Evolutionary conservation across 2,888 invertebrate species (phyloP).

Genomic region (Arge pagana): DNA sequence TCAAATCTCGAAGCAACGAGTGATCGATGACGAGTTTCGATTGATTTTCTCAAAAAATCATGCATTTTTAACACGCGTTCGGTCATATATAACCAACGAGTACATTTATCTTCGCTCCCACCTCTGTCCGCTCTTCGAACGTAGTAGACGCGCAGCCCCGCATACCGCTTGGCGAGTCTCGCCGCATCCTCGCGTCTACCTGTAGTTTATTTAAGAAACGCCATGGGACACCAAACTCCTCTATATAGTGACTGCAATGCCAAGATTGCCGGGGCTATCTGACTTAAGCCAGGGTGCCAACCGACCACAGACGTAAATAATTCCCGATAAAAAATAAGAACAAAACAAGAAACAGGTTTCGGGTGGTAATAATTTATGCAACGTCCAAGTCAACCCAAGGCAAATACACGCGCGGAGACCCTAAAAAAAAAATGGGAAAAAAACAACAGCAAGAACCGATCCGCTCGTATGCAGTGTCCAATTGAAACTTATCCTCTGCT

Average conservation of each 20-base stretch:
- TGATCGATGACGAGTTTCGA: too few relatives aligned
- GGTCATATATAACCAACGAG: too few relatives aligned
- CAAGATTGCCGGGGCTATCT: not conserved
- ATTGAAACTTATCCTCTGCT: too few relatives aligned
- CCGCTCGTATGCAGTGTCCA: too few relatives aligned
- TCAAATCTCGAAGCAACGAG: too few relatives aligned
- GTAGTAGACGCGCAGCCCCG: not conserved
- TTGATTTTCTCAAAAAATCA: too few relatives aligned
- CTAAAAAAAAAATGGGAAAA: not conserved
- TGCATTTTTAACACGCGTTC: too few relatives aligned
- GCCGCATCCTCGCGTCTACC: slow-evolving; percentile 41
- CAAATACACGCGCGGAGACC: not conserved
- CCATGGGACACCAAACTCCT: slow-evolving; percentile 36
- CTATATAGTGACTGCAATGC: not conserved
- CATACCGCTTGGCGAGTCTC: slow-evolving; percentile 6
- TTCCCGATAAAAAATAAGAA: slow-evolving; percentile 11
- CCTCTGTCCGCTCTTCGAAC: not conserved
- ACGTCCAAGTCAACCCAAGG: slow-evolving; percentile 3
- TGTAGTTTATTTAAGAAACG: slow-evolving; percentile 43
- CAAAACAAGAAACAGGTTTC: slow-evolving; percentile 8
- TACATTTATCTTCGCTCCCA: not conserved
- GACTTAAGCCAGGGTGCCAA: too few relatives aligned
- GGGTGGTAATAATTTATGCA: slow-evolving; percentile 23
- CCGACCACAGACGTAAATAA: slow-evolving; percentile 14
- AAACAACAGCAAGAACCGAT: not conserved